Conservation (phyloP, 2,888 invertebrate genomes). For the Pristionchus entomophagus region DNA sequence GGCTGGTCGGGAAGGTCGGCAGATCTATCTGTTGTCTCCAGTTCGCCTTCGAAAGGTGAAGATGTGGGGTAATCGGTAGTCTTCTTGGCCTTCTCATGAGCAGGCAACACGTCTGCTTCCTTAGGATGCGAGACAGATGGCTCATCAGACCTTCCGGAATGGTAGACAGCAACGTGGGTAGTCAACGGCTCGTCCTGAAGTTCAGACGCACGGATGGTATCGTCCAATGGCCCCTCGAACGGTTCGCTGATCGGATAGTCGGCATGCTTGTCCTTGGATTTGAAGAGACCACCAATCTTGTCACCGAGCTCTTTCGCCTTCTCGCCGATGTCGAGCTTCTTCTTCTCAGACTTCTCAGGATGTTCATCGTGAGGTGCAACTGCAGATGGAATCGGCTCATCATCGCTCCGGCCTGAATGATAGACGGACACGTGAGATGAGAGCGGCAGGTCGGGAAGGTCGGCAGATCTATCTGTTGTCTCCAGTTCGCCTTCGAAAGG, state of each 20-base stretch:
- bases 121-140: neutral
- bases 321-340: neutral
- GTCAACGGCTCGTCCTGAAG: neutral
- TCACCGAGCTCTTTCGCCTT: neutral
- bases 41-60: neutral
- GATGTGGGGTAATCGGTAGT: neutral
- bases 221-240: conserved; percentile 7
- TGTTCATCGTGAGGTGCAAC: neutral
- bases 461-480: neutral
- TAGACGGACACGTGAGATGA: neutral
- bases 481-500: neutral
- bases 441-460: neutral
- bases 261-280: neutral
- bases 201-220: neutral
- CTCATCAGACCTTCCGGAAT: neutral
- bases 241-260: conserved; percentile 5
- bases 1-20: neutral
- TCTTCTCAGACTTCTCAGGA: neutral
- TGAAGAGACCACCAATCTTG: conserved; percentile 39
- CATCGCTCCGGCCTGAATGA: neutral
- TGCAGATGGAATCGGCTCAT: neutral
- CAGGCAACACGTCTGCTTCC: neutral
- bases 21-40: neutral
- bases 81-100: neutral
- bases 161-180: neutral